Evolutionary conservation across 2,888 invertebrate genomes (phyloP), one percentile per base, ranked within the genome.

Genomic region (Drosophila sordidula): DNA sequence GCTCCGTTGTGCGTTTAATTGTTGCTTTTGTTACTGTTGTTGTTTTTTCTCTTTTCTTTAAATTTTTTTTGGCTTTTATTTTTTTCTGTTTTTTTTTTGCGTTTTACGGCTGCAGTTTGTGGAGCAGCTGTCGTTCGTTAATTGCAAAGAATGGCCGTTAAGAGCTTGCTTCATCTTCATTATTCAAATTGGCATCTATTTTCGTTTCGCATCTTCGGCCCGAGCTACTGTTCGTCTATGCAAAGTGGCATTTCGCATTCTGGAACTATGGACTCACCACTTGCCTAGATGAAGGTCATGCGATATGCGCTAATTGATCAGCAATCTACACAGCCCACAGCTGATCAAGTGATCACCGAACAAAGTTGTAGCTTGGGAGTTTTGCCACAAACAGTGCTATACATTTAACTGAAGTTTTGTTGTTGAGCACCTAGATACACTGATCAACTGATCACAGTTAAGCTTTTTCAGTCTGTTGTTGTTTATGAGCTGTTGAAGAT

Each of bases 61-160:
- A 45, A 44, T 47, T 46, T 6, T 46, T 61, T 16, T 52, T 46
- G 14, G 32, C 25, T n/a, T 38, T 46, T 56, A 26, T 44, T 6
- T 34, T 51, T 42, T 2, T n/a, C n/a, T 32, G 8, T 32, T 12
- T 18, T 32, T 50, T 45, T 39, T 39, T 25, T 16, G 25, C 29
- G 55, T 64, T 55, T 56, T 46, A 55, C 50, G 58, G 57, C 61
- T 73, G 58, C 47, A 63, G 58, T 64, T 54, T 62, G 70, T 75
- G 57, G 58, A 81, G 77, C 88, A 87, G 88, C 86, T 87, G 86
- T 62, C 82, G 69, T 73, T 70, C 11, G 69, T 82, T 83, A 83
- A 87, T 83, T 85, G 82, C 80, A 66, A 67, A 63, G 78, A 85
- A 87, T 80, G 73, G 54, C 44, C 76, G 74, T 81, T 78, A 66